Evolutionary conservation across 2,113 vertebrate genomes (phyloP), one percentile per base, ranked within the genome.

Genomic region (Oreotrochilus melanogaster): DNA sequence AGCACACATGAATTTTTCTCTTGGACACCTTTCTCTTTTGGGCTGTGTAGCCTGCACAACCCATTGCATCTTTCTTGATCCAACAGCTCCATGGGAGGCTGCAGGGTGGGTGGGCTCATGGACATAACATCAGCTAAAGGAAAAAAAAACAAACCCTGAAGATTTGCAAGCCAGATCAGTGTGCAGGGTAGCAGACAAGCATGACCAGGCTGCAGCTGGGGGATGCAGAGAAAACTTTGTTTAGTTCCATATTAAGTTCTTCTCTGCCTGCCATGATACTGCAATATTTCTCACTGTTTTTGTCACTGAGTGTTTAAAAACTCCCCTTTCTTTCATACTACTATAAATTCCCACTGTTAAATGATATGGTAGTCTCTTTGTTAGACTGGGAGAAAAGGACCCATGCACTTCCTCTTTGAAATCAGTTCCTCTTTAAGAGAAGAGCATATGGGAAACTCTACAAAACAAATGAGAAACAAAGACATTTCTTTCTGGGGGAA

Each of bases 121-220:
- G 57, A 23, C 17, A 1, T 28, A 47, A 18, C 3, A 2, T 4
- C 1, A 4, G 7, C 12, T 65, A 30, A 51, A 28, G 10, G 19
- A 12, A 56, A 67, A 88, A 82, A 30, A 10, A 35, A 69, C 10
- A 71, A 18, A 43, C 7, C 30, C 13, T 50, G 58, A 39, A 21
- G 62, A 27, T 86, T 22, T 69, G 28, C 35, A 65, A 67, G 25
- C 6, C 42, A 43, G 24, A 12, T 39, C 50, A 37, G 27, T 18
- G 42, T 45, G 37, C 53, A 43, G 56, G 31, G 28, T 25, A 53
- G 64, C 56, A 42, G 42, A 27, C 22, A 39, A 45, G 19, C 61
- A 64, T 0, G 7, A 57, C 33, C 0, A 1, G 66, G 56, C 43
- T 85, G 53, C 61, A 71, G 47, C 0, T 0, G 31, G 6, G 87